Base-by-base conservation (phyloP, 2,888 invertebrate species). In the Parasteatoda lunata region DNA sequence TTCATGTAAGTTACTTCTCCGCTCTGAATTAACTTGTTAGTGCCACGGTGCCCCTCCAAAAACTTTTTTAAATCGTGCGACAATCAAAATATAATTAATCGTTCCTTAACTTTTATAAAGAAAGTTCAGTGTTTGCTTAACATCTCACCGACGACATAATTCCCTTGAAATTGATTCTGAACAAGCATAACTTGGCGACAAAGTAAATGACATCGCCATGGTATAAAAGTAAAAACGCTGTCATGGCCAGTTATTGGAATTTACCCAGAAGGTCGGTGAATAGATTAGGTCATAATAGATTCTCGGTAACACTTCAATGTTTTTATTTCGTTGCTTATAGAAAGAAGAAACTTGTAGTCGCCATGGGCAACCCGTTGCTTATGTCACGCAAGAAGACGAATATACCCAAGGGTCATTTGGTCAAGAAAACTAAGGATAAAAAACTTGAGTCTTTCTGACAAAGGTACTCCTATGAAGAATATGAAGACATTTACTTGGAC, bases 331-430 rank as follows among this genome's bases (percentile, higher is more conserved):
- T 77, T 77, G 66, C 51, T n/a, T 49, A 65, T 65, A 7, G 66
- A 45, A 59, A 66, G 13, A n/a, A 8, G 70, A 71, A 70, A 71
- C 65, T 66, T 59, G 47, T 49, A 71, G 79, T 79, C 79, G 79
- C 79, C 45, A 79, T 48, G 79, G 79, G 79, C 79, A 79, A 79
- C 79, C 54, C 79, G 70, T 15, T 47, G 64, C 9, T 11, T 8
- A 13, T 45, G 71, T 64, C 79, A 79, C 79, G 79, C 70, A 48
- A 30, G 15, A 30, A 51, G 30, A 59, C 13, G 48, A 9, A 5
- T 51, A 11, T 52, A 52, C 30, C 30, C 6, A 8, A 30, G 30
- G 30, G 30, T 30, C 30, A 30, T 30, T 30, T 72, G 30, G 49
- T 72, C 52, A n/a, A 30, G 15, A 52, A 77, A 48, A 75, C 11